These are phyloP conservation scores for Blera fallax DNA, from an alignment of 2,888 invertebrate species.

Conservation along the genomic window DNA sequence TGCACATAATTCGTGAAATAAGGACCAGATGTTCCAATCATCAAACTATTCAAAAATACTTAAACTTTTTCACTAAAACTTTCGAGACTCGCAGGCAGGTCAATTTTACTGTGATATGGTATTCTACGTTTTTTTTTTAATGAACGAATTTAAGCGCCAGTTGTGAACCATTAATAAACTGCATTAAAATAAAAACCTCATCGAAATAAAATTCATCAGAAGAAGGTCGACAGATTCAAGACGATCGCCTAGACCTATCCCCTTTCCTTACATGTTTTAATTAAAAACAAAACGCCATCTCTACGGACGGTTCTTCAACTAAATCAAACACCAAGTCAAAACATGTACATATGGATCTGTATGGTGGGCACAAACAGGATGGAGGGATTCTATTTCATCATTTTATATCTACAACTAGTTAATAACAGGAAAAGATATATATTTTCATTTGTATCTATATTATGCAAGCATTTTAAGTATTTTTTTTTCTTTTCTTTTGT, in stretches of 20 bases:
- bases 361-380: conserved; percentile 49
- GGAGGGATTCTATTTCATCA: conserved; percentile 64
- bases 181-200: neutral
- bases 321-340: conserved; percentile 4
- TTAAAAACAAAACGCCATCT: neutral
- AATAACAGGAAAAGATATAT: conserved; percentile 66
- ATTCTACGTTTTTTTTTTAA: neutral
- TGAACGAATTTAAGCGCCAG: neutral
- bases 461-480: conserved; percentile 46
- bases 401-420: conserved; percentile 58
- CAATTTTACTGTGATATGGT: neutral
- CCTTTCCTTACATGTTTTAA: neutral
- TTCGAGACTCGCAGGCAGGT: neutral
- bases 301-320: neutral
- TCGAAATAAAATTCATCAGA: neutral
- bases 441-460: conserved; percentile 30
- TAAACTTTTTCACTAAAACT: neutral
- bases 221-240: neutral
- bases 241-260: neutral
- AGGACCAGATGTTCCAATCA: too few relatives aligned
- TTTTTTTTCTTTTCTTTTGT: conserved; percentile 3
- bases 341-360: neutral
- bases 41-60: neutral
- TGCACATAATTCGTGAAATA: too few relatives aligned
- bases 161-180: too few relatives aligned